These are phyloP conservation scores for Chrosomus eos DNA, from an alignment of 2,797 vertebrate species.

Conservation along the genomic window DNA sequence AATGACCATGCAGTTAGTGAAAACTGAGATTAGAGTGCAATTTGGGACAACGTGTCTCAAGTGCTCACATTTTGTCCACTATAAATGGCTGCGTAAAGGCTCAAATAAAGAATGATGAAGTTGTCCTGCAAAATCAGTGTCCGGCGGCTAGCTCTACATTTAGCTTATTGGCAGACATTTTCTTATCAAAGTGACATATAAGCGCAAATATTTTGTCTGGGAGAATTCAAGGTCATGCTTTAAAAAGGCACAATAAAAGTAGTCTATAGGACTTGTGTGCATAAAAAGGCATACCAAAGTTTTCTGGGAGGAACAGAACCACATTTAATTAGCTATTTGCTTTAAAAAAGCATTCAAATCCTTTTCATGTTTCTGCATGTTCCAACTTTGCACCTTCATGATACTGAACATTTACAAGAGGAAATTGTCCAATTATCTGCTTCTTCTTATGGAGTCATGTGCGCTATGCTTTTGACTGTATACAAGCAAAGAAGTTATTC, in stretches of 20 bases:
- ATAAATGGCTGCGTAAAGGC: constrained; percentile 12
- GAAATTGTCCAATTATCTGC: background rate
- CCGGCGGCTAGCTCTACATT: background rate
- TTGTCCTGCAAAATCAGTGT: background rate
- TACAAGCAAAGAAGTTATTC: background rate
- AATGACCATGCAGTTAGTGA: constrained; percentile 1
- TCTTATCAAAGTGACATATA: constrained; percentile 7
- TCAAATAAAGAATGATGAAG: background rate
- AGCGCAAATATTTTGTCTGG: constrained; percentile 12
- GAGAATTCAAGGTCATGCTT: background rate
- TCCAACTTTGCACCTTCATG: background rate
- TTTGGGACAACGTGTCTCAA: constrained; percentile 26
- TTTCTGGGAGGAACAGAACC: background rate
- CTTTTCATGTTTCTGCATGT: background rate
- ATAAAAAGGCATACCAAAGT: background rate
- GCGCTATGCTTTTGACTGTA: background rate
- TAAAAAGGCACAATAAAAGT: background rate
- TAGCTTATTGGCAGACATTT: background rate
- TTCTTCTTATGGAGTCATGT: background rate
- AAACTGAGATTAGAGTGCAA: constrained; percentile 33
- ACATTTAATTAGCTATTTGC: background rate
- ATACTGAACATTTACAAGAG: background rate
- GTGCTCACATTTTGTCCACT: background rate
- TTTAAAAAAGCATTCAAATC: background rate
- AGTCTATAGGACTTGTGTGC: background rate